Evolutionary conservation across 1,140 invertebrate species (phyloP), one percentile per base, ranked within the genome.

Genomic region (Drosophila takahashii): DNA sequence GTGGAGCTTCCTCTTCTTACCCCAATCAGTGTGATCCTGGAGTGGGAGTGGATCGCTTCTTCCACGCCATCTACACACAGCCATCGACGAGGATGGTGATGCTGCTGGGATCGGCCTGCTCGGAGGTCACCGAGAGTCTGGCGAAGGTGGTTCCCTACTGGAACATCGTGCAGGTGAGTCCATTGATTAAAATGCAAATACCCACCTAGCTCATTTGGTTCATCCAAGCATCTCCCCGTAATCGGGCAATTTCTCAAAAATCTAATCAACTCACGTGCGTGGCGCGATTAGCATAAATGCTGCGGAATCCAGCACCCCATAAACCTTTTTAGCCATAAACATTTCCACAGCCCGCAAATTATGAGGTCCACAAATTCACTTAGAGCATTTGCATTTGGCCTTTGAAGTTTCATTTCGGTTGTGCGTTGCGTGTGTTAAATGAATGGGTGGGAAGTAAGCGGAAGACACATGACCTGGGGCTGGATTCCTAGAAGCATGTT

Each of bases 71-170:
- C n/a, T 98, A 98, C 93, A 95, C 95, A 0, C 94, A 95, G 34
- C 93, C 94, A 8, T 93, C 94, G n/a, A 94, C 95, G 6, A 81
- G 95, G 18, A 96, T 98, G 93, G 93, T 96, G 32, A 95, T 97
- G 92, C 90, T 98, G 16, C 93, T 98, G 36, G 97, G 97, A n/a
- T 95, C 96, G 1, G 95, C 96, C 1, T 98, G 96, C 89, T 97
- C 96, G 1, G 97, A 98, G 79, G 97, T 98, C 22, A 98, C 97
- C 0, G 97, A 98, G 92, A 96, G 95, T 73, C 93, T 98, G 39
- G 97, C 97, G 6, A 96, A 98, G 92, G 96, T 98, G 59, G 96
- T 97, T 10, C 96, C 96, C 10, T 97, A 98, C 87, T 98, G 97
- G 97, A 98, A 98, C 90, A 96, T 98, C 73, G 94, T 98, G 9